Base-by-base conservation (phyloP, 2,888 invertebrate genomes). In the Malacosoma neustria region DNA sequence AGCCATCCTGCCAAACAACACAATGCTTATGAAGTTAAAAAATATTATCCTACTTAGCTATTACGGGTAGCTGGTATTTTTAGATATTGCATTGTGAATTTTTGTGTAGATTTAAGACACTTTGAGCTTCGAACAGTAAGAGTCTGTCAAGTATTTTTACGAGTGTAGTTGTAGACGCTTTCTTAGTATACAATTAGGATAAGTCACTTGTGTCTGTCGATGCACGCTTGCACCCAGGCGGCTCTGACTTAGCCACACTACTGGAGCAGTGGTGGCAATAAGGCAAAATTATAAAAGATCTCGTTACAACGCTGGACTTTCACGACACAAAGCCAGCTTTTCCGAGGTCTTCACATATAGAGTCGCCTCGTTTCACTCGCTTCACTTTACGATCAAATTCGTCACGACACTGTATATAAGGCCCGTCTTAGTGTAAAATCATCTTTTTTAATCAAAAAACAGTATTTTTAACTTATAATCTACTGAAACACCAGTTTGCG, bases 401-500 rank as follows among this genome's bases (percentile, higher is more conserved):
- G 4, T 22, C 60, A 59, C 43, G 47, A 51, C 61, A 62, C 61
- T 74, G 63, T 76, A 75, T 45, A 66, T 80, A 80, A 75, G 79
- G 76, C 77, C 79, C 53, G 64, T 62, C 13, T 45, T 42, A 62
- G 62, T 48, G 43, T 60, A 68, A 70, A 60, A 62, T 66, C 77
- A 70, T 66, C 64, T 61, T 54, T 60, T 66, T 63, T 57, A 61
- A 60, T 55, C 62, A 64, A 68, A 54, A 65, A 59, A 64, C 60
- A 57, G 62, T 73, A 74, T 70, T 75, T 71, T 74, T 72, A 67
- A 77, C 73, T 76, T 72, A 64, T 70, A 72, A 74, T 74, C 76
- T 81, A 84, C 84, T 82, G 80, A 82, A 76, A 85, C 84, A 85
- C 85, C 85, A 85, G 75, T 69, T 76, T 81, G 80, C 73, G 81